Base-by-base conservation (phyloP, 2,888 invertebrate species). In the Caenorhabditis virilis region DNA sequence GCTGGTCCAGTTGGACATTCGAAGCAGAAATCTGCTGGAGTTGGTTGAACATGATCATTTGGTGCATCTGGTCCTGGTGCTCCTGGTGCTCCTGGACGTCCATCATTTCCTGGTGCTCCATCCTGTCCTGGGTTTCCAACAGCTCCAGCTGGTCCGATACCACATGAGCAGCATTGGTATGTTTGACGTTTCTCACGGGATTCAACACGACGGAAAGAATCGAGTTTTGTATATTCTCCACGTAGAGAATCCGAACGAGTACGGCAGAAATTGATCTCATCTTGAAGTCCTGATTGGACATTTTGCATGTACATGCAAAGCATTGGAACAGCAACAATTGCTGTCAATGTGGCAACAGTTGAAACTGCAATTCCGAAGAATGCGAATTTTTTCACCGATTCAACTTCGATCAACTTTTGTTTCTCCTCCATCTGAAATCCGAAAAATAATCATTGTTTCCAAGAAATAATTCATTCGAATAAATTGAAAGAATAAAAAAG, bases 261-360 rank as follows among this genome's bases (percentile, higher is more conserved):
- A 9, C 64, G 69, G 66, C 78, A 78, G 60, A 71, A 78, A 51
- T 76, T 72, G 58, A 78, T 51, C 61, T 78, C 78, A 35, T 65
- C 66, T 53, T 71, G 64, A 53, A 78, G 69, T 27, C 63, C 45
- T 18, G 77, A 73, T 55, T 78, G 78, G 20, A 78, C 74, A 54
- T 69, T 71, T 58, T 78, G 78, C 69, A 78, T 73, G 65, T 78
- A 78, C 61, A 77, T 77, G 70, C 78, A 65, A 27, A 76, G 70
- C 73, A 76, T 76, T 27, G 76, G 76, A 27, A 76, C 72, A 20
- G 76, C 76, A 25, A 76, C 62, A 45, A 76, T 76, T 35, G 76
- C 76, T 23, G 76, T 76, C 23, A 76, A 52, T 4, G 76, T 76
- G 58, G 76, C 76, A 27, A 76, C 58, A 15, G 76, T 76, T n/a